phyloP scores from a whole-genome alignment of 2,797 vertebrate species.

The Brotogeris chrysoptera region DNA sequence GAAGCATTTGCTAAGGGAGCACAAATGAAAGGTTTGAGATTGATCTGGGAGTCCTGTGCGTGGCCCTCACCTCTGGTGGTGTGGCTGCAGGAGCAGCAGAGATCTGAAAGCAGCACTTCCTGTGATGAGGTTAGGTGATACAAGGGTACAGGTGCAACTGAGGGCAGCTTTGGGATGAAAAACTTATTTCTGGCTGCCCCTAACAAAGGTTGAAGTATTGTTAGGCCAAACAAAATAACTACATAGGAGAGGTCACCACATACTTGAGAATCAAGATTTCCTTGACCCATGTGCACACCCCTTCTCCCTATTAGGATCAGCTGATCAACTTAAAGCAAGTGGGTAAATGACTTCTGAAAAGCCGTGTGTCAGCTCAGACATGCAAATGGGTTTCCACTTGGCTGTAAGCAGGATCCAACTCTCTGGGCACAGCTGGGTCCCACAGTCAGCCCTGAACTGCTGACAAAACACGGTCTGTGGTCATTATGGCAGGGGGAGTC shows the following conservation, averaged over 20 bases:
- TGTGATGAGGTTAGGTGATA: fast-evolving
- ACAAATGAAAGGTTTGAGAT: not conserved
- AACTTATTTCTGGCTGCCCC: not conserved
- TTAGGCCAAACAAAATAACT: not conserved
- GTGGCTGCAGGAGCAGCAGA: not conserved
- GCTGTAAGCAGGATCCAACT: not conserved
- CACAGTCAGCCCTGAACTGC: not conserved
- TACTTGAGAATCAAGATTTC: not conserved
- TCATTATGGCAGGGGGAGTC: not conserved
- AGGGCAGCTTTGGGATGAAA: not conserved
- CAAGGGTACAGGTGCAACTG: not conserved
- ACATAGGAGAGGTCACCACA: not conserved
- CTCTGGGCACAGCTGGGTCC: not conserved
- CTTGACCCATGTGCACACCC: fast-evolving
- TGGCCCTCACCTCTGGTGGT: not conserved
- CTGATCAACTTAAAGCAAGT: not conserved
- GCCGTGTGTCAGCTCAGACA: fast-evolving
- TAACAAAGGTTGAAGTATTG: not conserved
- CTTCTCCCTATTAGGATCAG: not conserved
- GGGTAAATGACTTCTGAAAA: not conserved
- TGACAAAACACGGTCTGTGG: not conserved
- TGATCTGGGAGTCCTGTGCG: too few species aligned
- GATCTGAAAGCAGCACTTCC: not conserved
- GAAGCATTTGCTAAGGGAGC: not conserved
- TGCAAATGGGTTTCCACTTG: not conserved